Percentiles rank a stretch among this genome's conserved stretches.
These are phyloP conservation scores for Kradibia gibbosae DNA, from an alignment of 1,140 invertebrate species.

Conservation along the genomic window DNA sequence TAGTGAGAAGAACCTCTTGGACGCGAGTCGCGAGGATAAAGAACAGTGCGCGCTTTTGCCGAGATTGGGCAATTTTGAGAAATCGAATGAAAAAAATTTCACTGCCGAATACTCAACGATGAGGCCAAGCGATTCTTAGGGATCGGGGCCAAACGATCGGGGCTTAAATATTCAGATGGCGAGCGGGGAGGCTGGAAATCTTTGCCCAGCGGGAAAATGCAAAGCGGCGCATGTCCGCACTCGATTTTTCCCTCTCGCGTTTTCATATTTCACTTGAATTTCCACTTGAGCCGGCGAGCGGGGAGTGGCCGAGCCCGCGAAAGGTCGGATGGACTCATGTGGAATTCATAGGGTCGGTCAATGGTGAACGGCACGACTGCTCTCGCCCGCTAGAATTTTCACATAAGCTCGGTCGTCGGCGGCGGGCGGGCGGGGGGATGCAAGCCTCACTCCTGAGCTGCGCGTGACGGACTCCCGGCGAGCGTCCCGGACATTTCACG, in stretches of 20 bases:
- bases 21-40: too few species aligned
- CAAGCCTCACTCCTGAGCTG: neutral
- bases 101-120: neutral
- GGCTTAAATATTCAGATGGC: constrained; percentile 37
- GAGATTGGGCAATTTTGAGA: neutral
- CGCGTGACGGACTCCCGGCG: constrained; percentile 36
- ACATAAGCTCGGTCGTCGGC: too few species aligned
- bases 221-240: neutral
- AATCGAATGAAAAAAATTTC: constrained; percentile 19
- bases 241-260: constrained; percentile 51
- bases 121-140: neutral
- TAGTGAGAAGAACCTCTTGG: too few species aligned
- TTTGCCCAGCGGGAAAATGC: constrained; percentile 39
- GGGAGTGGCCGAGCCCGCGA: constrained; percentile 54
- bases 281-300: constrained; percentile 66
- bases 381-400: constrained; percentile 60
- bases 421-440: neutral
- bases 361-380: constrained; percentile 43
- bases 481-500: constrained; percentile 53
- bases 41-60: neutral
- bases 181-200: constrained; percentile 35
- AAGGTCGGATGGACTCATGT: constrained; percentile 66
- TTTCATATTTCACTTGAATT: constrained; percentile 72
- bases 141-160: too few species aligned
- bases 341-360: constrained; percentile 66